phyloP scores from a whole-genome alignment of 2,888 invertebrate genomes.

The Ormyrus pomaceus region DNA sequence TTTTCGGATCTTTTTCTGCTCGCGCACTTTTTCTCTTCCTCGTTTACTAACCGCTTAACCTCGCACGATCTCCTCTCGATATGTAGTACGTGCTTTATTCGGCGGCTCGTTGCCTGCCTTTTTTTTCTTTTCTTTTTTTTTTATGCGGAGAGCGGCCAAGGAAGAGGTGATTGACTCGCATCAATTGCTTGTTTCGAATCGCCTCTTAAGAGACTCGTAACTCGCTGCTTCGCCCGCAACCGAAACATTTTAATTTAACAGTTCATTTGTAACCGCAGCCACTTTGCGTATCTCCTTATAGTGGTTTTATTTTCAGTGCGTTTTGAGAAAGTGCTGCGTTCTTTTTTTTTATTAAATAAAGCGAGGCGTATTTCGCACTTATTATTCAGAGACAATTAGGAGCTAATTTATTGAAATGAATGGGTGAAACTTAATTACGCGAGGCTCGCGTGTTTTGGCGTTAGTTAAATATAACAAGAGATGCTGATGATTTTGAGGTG shows the following conservation, averaged over 20 bases:
- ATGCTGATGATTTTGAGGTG: background rate
- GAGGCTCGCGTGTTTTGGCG: conserved; percentile 6
- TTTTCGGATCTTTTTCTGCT: conserved; percentile 36
- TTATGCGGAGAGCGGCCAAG: too few relatives aligned
- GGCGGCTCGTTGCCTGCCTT: background rate
- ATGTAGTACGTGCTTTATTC: conserved; percentile 1
- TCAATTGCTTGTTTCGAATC: conserved; percentile 34
- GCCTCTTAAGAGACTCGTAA: conserved; percentile 17
- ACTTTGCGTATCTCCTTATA: conserved; percentile 35
- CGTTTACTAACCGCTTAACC: conserved; percentile 37
- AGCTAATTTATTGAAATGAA: conserved; percentile 24
- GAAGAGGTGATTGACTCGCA: conserved; percentile 40
- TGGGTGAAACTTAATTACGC: conserved; percentile 15
- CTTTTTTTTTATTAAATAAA: too few relatives aligned
- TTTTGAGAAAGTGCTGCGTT: too few relatives aligned
- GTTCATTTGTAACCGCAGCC: conserved; percentile 39
- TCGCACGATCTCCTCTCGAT: conserved; percentile 34
- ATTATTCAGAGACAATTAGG: conserved; percentile 2
- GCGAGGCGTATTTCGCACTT: background rate
- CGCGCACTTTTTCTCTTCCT: conserved; percentile 52
- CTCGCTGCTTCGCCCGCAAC: background rate
- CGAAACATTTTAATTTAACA: conserved; percentile 54
- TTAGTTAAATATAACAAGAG: background rate
- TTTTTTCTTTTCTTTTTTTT: background rate
- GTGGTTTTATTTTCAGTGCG: conserved; percentile 14